Conservation (phyloP, 2,797 vertebrate species). For the Sebastolobus alascanus region DNA sequence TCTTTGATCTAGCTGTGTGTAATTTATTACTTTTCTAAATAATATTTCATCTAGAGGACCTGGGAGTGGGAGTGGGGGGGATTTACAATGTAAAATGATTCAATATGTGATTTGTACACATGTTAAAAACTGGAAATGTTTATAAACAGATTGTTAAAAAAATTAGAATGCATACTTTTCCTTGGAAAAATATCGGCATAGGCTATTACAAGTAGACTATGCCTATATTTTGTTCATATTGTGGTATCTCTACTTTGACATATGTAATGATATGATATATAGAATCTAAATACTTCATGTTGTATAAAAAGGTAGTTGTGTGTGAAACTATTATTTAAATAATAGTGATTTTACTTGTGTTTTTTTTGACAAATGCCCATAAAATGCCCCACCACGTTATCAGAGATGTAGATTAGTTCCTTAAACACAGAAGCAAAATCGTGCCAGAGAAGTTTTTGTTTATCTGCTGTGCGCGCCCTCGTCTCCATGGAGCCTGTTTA, state of each 20-base stretch:
- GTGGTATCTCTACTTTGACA: no score
- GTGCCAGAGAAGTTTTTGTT: slow-evolving; percentile 59
- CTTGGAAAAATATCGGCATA: neutral
- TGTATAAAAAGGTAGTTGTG: neutral
- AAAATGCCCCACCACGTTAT: neutral
- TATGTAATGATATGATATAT: no score
- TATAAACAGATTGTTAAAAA: no score
- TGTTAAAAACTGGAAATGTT: no score
- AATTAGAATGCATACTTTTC: neutral
- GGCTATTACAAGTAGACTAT: no score
- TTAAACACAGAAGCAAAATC: neutral
- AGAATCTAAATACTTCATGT: neutral
- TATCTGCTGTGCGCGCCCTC: slow-evolving; percentile 45
- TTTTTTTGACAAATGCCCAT: neutral
- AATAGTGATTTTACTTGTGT: neutral
- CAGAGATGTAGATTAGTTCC: neutral
- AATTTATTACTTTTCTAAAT: no score
- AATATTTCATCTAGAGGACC: no score
- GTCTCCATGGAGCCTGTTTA: slow-evolving; percentile 84
- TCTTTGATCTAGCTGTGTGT: no score
- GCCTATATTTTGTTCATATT: neutral
- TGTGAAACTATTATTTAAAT: neutral
- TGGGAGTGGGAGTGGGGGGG: no score
- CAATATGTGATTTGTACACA: no score
- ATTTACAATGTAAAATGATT: no score